These are phyloP conservation scores for Oopsacas minuta DNA, from an alignment of 37 sponge, comb jelly and placozoan genomes.

Conservation along the genomic window DNA sequence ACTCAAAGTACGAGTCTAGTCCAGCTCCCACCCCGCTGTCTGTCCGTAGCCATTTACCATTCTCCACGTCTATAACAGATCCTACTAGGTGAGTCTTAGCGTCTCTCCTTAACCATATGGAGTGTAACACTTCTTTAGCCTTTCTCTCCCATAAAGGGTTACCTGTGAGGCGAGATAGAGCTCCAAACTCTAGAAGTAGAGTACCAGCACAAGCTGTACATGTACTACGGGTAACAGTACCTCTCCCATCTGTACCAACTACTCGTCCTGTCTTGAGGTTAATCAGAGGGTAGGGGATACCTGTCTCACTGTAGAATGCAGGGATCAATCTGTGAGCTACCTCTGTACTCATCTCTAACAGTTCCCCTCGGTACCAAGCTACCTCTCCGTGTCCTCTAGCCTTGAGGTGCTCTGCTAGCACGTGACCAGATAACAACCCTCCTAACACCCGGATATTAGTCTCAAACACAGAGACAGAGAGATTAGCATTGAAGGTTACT, in stretches of 20 bases:
- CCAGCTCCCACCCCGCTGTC: conserved; percentile 80
- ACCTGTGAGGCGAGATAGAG: conserved; percentile 68
- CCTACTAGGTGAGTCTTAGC: conserved; percentile 59
- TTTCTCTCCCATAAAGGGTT: conserved; percentile 61
- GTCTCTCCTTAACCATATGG: conserved; percentile 58
- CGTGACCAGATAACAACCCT: conserved; percentile 89
- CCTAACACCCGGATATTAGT: conserved; percentile 90
- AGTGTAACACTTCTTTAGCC: conserved; percentile 64
- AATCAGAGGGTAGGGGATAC: conserved; percentile 76
- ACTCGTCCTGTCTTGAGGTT: conserved; percentile 19
- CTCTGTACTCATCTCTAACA: conserved; percentile 57
- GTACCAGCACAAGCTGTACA: conserved; percentile 97
- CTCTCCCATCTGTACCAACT: conserved; percentile 40
- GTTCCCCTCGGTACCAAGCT: conserved; percentile 65
- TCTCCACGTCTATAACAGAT: conserved; percentile 67
- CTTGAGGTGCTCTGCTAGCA: conserved; percentile 56
- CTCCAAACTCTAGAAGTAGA: conserved; percentile 84
- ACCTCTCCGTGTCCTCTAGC: conserved; percentile 38
- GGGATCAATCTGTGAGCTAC: conserved; percentile 70
- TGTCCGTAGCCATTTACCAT: conserved; percentile 78
- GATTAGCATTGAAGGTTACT: conserved; percentile 61
- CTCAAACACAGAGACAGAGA: conserved; percentile 91
- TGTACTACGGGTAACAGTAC: conserved; percentile 64
- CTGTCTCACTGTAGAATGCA: conserved; percentile 86
- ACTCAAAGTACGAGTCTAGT: conserved; percentile 95